phyloP scores from a whole-genome alignment of 1,140 invertebrate genomes.

The Diabrotica undecimpunctata region DNA sequence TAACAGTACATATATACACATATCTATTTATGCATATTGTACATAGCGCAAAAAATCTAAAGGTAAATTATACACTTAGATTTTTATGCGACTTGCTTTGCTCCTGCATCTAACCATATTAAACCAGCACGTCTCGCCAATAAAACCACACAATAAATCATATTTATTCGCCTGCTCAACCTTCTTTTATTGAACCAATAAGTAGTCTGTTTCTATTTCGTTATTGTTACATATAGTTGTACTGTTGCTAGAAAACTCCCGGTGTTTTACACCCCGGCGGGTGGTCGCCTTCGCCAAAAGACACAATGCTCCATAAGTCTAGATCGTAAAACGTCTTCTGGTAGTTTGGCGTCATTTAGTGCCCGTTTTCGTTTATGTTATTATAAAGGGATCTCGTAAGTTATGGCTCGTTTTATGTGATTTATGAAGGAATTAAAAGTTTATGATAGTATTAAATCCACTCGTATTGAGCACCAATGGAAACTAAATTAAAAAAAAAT shows the following conservation, averaged over 20 bases:
- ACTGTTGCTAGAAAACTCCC: slow-evolving; percentile 1
- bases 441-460: not conserved
- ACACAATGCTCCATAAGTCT: not conserved
- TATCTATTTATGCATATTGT: too few species aligned
- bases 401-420: not conserved
- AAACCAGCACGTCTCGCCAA: not conserved
- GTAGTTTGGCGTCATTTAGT: not conserved
- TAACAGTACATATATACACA: too few species aligned
- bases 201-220: not conserved
- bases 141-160: slow-evolving; percentile 2
- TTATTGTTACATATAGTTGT: not conserved
- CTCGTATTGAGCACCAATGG: too few species aligned
- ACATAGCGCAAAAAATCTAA: too few species aligned
- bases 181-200: not conserved
- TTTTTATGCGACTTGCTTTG: too few species aligned
- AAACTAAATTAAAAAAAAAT: too few species aligned
- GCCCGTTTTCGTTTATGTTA: not conserved
- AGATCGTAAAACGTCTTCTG: not conserved
- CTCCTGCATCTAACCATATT: too few species aligned
- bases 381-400: slow-evolving; percentile 3
- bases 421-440: not conserved
- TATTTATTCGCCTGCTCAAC: not conserved
- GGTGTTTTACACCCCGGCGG: not conserved
- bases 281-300: not conserved
- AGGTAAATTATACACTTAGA: too few species aligned